Base-by-base conservation (phyloP, 2,888 invertebrate genomes). In the Germaria angustata region DNA sequence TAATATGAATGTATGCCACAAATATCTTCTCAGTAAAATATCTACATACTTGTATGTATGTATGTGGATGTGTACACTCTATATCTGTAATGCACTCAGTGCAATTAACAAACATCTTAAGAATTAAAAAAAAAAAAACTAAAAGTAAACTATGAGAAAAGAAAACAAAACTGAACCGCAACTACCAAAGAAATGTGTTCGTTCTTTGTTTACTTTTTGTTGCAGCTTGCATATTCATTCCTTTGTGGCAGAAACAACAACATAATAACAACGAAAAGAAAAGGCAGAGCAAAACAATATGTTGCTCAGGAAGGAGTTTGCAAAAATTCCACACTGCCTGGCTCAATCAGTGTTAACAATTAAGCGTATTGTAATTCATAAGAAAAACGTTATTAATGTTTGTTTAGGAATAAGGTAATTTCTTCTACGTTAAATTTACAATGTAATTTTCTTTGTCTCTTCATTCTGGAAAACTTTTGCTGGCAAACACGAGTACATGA, bases 191-290 rank as follows among this genome's bases (percentile, higher is more conserved):
- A 68, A 68, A 68, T 77, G 34, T 61, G 17, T 55, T 44, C 20
- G n/a, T 55, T 55, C 28, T 69, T 49, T 63, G 69, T 61, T 61
- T 69, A 53, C 17, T 53, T 69, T 61, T 77, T 28, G 20, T 71
- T 80, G 80, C 80, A 80, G 80, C 80, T 80, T 75, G 80, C 49
- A 66, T 49, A 59, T 59, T 34, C 51, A 79, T 57, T 55, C 22
- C 44, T 22, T 32, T 53, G 22, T 46, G 17, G 24, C 55, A 55
- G 9, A 3, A 41, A 68, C 15, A 53, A 44, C 65, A 34, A 71
- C 15, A 28, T 6, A 11, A 24, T 11, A 17, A 34, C 2, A 22
- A 46, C 2, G 20, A 13, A 66, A 8, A 6, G n/a, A 55, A 55
- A 55, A 34, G 55, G 32, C 46, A 46, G 28, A 22, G 34, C 41